Percentiles rank a stretch among this genome's conserved stretches.
phyloP scores from a whole-genome alignment of 2,888 invertebrate species.

The Aethes cnicana region DNA sequence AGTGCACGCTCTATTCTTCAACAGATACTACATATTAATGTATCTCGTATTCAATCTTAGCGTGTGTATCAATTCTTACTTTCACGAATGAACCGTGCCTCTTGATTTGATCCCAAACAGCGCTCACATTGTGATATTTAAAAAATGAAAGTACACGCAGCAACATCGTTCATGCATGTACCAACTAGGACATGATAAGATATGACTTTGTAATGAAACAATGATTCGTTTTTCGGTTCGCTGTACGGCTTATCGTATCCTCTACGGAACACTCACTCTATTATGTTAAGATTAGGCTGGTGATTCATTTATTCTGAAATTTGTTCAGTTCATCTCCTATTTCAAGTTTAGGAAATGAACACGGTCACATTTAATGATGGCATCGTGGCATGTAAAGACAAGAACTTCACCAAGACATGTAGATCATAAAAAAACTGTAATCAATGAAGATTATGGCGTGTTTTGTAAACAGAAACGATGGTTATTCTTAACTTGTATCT shows the following conservation, averaged over 20 bases:
- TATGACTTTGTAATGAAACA: constrained; percentile 50
- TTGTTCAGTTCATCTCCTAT: too few relatives aligned
- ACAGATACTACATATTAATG: constrained; percentile 5
- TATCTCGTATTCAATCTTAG: constrained; percentile 13
- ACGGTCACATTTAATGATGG: too few relatives aligned
- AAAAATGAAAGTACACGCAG: constrained; percentile 24
- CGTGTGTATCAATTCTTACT: constrained; percentile 8
- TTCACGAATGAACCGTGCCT: neutral
- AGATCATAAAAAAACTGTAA: too few relatives aligned
- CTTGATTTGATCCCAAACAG: constrained; percentile 8
- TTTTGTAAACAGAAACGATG: too few relatives aligned
- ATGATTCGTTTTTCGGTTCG: constrained; percentile 65
- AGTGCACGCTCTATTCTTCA: neutral
- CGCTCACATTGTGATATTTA: constrained; percentile 13
- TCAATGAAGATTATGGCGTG: too few relatives aligned
- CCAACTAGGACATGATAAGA: constrained; percentile 54
- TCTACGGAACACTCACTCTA: constrained; percentile 58
- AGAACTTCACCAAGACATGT: too few relatives aligned
- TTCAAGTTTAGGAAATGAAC: too few relatives aligned
- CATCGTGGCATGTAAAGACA: too few relatives aligned
- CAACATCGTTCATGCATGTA: constrained; percentile 38
- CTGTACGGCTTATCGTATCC: constrained; percentile 69
- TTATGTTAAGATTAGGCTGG: constrained; percentile 65
- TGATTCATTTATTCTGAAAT: constrained; percentile 62
- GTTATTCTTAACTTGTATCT: too few relatives aligned